phyloP scores from a whole-genome alignment of 2,113 vertebrate genomes.

The Calidris pugnax region DNA sequence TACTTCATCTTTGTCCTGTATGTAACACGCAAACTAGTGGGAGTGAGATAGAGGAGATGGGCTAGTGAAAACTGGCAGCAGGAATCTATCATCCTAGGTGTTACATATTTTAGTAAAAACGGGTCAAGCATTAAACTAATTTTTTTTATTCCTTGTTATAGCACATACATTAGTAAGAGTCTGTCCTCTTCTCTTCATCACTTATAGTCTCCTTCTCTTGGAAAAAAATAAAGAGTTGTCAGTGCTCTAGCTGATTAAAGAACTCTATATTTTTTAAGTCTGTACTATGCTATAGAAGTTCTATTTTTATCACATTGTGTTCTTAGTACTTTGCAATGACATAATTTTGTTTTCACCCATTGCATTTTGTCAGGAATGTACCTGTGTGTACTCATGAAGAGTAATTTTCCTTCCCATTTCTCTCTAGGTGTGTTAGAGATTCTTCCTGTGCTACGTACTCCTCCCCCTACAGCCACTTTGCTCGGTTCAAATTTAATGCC shows the following conservation, averaged over 20 bases:
- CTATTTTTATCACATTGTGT: background rate
- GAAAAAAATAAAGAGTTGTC: background rate
- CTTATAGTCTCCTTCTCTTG: background rate
- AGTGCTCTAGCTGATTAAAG: background rate
- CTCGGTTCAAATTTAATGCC: constrained; percentile 68
- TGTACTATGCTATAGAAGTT: background rate
- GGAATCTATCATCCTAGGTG: background rate
- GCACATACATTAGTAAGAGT: background rate
- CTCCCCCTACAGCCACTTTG: background rate
- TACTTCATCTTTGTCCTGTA: background rate
- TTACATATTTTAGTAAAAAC: background rate
- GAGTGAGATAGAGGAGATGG: background rate
- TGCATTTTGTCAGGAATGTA: background rate
- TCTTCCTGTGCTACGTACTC: constrained; percentile 11
- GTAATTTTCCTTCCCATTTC: background rate
- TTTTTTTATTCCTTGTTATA: background rate
- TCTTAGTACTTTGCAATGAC: rapidly evolving
- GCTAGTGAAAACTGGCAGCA: background rate
- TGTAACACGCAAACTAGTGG: background rate
- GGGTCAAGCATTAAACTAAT: background rate
- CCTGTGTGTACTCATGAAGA: rapidly evolving
- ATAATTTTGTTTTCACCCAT: background rate
- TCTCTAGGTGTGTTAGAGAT: constrained; percentile 67
- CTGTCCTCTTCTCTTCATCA: background rate
- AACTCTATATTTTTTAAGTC: background rate